Evolutionary conservation across 2,888 invertebrate genomes (phyloP).

Genomic region (Pristionchus arcanus): DNA sequence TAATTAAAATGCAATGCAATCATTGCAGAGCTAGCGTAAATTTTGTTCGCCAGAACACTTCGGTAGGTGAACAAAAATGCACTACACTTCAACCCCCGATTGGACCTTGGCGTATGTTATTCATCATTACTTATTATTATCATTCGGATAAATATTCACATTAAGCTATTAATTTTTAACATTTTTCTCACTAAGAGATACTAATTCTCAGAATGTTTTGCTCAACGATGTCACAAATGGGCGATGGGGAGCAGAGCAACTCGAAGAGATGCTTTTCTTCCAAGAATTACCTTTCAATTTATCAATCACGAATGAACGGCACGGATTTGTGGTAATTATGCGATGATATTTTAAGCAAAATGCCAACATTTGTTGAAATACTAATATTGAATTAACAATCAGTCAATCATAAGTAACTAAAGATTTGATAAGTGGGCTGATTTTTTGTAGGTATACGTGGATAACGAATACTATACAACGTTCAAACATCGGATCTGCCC

Average conservation of each 20-base stretch:
- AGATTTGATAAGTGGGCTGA: no score
- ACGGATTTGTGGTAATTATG: background rate
- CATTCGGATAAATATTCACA: no score
- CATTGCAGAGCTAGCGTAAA: background rate
- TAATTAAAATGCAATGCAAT: no score
- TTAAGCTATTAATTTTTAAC: no score
- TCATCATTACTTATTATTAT: background rate
- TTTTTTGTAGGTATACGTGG: no score
- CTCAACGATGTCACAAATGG: background rate
- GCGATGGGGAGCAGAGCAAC: background rate
- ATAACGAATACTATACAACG: no score
- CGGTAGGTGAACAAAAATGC: background rate
- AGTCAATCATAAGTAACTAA: no score
- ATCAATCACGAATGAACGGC: background rate
- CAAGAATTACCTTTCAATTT: background rate
- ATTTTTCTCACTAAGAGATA: no score
- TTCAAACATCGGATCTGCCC: no score
- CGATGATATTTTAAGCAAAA: no score
- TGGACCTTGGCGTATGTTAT: background rate
- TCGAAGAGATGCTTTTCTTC: background rate
- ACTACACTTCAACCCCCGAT: background rate
- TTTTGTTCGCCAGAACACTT: background rate
- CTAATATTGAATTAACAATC: no score
- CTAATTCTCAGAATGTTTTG: background rate
- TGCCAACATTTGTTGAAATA: no score